Base-by-base conservation (phyloP, 1,140 invertebrate genomes). In the Trichonephila inaurata region DNA sequence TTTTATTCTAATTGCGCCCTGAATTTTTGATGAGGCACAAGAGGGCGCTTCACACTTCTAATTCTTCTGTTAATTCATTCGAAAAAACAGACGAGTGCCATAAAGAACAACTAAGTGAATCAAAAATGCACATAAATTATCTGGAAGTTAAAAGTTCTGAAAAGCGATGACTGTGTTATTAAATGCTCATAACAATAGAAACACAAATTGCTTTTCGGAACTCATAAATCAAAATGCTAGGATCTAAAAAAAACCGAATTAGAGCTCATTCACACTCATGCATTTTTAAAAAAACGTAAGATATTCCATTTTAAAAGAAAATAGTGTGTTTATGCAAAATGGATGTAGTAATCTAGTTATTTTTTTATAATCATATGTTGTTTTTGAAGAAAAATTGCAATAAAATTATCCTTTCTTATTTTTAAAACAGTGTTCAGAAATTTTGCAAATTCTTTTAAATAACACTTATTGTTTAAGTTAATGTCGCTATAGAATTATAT, bases 1-100 rank as follows among this genome's bases (percentile, higher is more conserved):
- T 77, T 33, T 77, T 77, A 77, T 77, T 77, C 72, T 77, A 77
- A 77, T 77, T 77, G 28, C 72, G 72, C 18, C 72, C 28, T 77
- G 72, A 77, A 77, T 77, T 21, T 77, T 77, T 33, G 28, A 77
- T 77, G 72, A 77, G 28, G 14, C 72, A 16, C 33, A 3, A 33
- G 28, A 14, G 10, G n/a, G 66, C 66, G 66, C 21, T 69, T 62
- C 7, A 28, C 72, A 33, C 72, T 77, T 33, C 24, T 5, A 77
- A 77, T 33, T 16, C 28, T 28, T 77, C 7, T 5, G 72, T 40
- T 77, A 77, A 77, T 40, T 77, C 28, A 77, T 77, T 77, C 72
- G 2, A 77, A 18, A n/a, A 77, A 77, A 33, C 24, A 28, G 69
- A 72, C 4, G 69, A 72, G 69, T 40, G 72, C 18, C 72, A 28